Base-by-base conservation (phyloP, 2,797 vertebrate species). In the Geotrypetes seraphini region DNA sequence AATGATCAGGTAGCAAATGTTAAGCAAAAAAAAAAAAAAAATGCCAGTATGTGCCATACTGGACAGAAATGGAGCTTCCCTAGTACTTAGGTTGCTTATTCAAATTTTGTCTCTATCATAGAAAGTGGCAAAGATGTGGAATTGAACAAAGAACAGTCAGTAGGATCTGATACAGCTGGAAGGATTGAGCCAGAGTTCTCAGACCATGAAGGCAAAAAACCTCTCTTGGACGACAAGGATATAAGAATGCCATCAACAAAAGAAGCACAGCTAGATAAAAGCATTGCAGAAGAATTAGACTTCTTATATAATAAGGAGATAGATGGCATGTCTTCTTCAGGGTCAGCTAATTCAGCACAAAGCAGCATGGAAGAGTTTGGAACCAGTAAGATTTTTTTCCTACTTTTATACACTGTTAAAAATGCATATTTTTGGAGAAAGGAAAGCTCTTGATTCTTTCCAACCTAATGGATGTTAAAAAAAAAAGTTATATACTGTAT, bases 301-400 rank as follows among this genome's bases (percentile, higher is more conserved):
- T 53, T 17, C 5, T 25, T 2, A 2, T 39, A 63, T 22, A 46
- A 36, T 1, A 19, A 10, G 1, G 17, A 19, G 36, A 19, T 18
- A 0, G 7, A 36, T 35, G 39, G 61, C 28, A 4, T 2, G 1
- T 14, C 17, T 11, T 7, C 34, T 43, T 43, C 41, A 14, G 43
- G 9, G n/a, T n/a, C n/a, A n/a, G n/a, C n/a, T n/a, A n/a, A n/a
- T n/a, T n/a, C n/a, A n/a, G n/a, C n/a, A 31, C 19, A 39, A 3
- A 16, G n/a, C 25, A 12, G 17, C 5, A 33, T 23, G 4, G 28
- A 60, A 23, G 44, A 56, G 2, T 3, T 2, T 19, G 36, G 36
- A 28, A 16, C 53, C 77, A 80, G 81, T 84, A 71, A 73, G 9
- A 8, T 11, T 43, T 33, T 28, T 11, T n/a, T n/a, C n/a, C n/a